A percentile compares a stretch with the other conserved stretches of the same genome.
Conservation (phyloP, 2,797 vertebrate species). For the Mormyrus proboscirostris region DNA sequence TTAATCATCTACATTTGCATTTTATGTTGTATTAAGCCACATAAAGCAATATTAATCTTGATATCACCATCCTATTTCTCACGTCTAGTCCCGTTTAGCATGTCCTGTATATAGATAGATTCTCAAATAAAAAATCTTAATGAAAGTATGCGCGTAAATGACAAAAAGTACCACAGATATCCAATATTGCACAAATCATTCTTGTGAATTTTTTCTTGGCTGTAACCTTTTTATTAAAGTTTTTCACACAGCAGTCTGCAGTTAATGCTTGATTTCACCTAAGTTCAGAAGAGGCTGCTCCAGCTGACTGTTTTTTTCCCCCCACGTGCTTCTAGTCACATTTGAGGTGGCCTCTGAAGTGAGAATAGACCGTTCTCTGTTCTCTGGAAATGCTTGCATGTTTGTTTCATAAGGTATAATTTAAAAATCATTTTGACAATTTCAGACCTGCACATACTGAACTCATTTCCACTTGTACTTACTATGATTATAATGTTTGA, state of each 20-base stretch:
- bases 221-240: neutral
- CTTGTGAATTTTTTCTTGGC: neutral
- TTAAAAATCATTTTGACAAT: conserved; percentile 1
- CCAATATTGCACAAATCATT: neutral
- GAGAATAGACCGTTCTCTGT: neutral
- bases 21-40: neutral
- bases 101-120: neutral
- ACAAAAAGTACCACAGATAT: neutral
- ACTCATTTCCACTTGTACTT: neutral
- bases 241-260: conserved; percentile 23
- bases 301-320: conserved; percentile 20
- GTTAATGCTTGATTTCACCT: conserved; percentile 36
- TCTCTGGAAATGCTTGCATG: neutral
- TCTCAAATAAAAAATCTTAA: neutral
- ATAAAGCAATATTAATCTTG: neutral
- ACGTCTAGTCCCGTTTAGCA: neutral
- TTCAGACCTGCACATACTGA: neutral
- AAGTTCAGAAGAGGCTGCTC: conserved; percentile 36
- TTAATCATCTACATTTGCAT: neutral
- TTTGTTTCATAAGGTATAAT: neutral
- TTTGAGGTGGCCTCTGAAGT: neutral
- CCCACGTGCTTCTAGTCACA: neutral
- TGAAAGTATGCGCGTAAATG: neutral
- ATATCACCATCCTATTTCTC: neutral
- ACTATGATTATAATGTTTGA: neutral